Conservation (phyloP, 2,797 vertebrate species). For the Nyctalus aviator region DNA sequence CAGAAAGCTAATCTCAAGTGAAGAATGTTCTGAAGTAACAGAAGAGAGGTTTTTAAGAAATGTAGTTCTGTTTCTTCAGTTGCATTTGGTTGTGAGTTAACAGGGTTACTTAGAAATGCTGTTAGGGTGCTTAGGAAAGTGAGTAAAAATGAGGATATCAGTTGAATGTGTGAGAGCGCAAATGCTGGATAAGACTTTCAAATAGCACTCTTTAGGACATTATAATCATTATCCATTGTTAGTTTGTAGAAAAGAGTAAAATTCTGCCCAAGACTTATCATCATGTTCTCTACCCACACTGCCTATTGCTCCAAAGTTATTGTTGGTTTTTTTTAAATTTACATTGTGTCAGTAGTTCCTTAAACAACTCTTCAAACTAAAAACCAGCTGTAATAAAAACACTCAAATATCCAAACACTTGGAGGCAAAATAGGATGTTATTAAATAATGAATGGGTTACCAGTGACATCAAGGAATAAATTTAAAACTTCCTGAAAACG, state of each 20-base stretch:
- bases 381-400: background rate
- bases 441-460: background rate
- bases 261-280: background rate
- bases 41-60: slow-evolving; percentile 46
- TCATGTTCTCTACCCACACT: background rate
- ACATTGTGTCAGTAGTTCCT: background rate
- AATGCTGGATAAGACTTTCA: background rate
- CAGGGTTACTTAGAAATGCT: background rate
- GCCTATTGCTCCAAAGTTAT: background rate
- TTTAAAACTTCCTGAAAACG: background rate
- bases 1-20: background rate
- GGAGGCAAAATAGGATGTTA: background rate
- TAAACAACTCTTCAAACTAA: background rate
- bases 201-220: background rate
- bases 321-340: background rate
- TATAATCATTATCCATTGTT: background rate
- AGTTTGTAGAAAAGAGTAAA: background rate
- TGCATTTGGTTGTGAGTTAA: background rate
- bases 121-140: background rate
- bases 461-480: background rate
- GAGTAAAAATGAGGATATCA: slow-evolving; percentile 2
- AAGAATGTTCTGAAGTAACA: slow-evolving; percentile 22
- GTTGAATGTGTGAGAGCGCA: background rate
- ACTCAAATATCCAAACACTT: background rate
- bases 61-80: background rate